Percentiles rank a stretch among this genome's conserved stretches.
These are phyloP conservation scores for Saxicola maurus DNA, from an alignment of 2,797 vertebrate genomes.

Conservation along the genomic window DNA sequence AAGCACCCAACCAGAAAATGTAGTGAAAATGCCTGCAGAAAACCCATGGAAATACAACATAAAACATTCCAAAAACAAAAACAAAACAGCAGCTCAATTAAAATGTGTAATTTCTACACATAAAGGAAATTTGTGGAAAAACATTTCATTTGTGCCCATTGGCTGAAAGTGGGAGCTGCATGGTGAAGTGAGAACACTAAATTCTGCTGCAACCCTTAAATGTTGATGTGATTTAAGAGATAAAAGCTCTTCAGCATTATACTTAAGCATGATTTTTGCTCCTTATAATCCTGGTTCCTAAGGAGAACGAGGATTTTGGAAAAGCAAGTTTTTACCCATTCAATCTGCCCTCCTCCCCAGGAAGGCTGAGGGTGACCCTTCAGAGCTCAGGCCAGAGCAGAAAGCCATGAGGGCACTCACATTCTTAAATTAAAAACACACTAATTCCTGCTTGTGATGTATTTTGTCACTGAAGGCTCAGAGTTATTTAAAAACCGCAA, in stretches of 20 bases:
- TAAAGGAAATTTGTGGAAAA: constrained; percentile 4
- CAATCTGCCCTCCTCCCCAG: neutral
- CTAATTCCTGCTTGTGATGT: constrained; percentile 20
- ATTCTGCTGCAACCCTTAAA: neutral
- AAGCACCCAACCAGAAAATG: constrained; percentile 31
- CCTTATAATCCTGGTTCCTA: neutral
- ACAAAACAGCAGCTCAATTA: constrained; percentile 22
- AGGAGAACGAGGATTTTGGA: neutral
- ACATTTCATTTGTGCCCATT: neutral
- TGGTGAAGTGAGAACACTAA: neutral
- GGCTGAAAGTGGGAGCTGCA: neutral
- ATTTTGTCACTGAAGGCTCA: constrained; percentile 26
- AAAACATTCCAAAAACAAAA: constrained; percentile 6
- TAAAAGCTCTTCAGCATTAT: neutral
- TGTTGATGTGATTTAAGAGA: neutral
- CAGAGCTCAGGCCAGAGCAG: neutral
- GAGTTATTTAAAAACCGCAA: constrained; percentile 30
- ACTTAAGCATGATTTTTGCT: neutral
- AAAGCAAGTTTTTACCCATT: neutral
- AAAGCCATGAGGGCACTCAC: constrained; percentile 15
- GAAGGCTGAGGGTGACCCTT: neutral
- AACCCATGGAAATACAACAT: constrained; percentile 2
- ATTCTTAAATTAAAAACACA: constrained; percentile 25
- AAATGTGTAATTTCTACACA: neutral
- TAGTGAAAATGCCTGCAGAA: constrained; percentile 20